Conservation (phyloP, 1,140 invertebrate genomes). For the Drosophila sp. region DNA sequence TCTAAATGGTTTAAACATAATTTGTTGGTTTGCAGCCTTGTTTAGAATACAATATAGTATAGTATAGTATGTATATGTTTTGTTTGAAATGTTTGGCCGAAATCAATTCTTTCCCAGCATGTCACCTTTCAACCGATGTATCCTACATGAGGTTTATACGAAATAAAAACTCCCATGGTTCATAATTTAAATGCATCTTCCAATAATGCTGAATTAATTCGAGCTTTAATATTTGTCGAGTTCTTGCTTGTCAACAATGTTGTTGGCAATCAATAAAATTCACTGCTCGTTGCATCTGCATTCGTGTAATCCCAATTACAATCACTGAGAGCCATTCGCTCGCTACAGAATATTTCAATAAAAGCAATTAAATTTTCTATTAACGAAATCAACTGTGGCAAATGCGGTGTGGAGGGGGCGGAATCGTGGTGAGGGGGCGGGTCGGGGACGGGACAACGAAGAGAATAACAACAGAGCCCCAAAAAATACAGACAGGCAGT, state of each 20-base stretch:
- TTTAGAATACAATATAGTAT: too few species aligned
- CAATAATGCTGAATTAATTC: background rate
- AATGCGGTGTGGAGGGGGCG: slow-evolving; percentile 30
- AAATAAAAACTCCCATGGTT: too few species aligned
- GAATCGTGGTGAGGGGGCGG: background rate
- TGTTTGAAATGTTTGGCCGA: too few species aligned
- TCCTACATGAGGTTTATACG: too few species aligned
- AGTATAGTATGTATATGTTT: too few species aligned
- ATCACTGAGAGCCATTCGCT: slow-evolving; percentile 25
- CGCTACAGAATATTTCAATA: slow-evolving; percentile 58
- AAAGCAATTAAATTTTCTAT: slow-evolving; percentile 82
- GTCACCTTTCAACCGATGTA: too few species aligned
- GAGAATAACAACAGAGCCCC: slow-evolving; percentile 22
- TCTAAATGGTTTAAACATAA: too few species aligned
- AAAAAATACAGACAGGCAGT: slow-evolving; percentile 30
- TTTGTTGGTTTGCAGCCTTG: too few species aligned
- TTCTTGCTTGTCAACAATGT: slow-evolving; percentile 19
- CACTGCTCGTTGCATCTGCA: slow-evolving; percentile 28
- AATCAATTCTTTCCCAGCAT: too few species aligned
- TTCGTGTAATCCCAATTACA: slow-evolving; percentile 51
- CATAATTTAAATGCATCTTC: background rate
- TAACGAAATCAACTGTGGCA: slow-evolving; percentile 72
- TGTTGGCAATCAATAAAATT: slow-evolving; percentile 46
- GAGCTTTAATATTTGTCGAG: slow-evolving; percentile 14
- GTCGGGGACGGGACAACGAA: background rate